Percentiles rank a stretch among this genome's conserved stretches.
Evolutionary conservation across 2,797 vertebrate genomes (phyloP).

Genomic region (Darevskia nairensis): DNA sequence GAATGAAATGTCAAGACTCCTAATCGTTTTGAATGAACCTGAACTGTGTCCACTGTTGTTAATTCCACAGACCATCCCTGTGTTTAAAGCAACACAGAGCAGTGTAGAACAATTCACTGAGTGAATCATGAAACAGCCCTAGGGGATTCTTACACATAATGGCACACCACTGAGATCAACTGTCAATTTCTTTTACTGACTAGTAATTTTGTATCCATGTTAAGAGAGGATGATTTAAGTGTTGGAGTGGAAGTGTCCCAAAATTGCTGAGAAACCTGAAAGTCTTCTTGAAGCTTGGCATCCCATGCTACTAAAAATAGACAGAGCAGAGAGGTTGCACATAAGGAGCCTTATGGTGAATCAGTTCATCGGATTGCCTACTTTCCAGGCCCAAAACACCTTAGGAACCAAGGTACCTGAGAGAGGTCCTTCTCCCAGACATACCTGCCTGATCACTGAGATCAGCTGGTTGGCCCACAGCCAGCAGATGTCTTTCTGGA

Average conservation of each 20-base stretch:
- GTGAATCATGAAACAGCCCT: accelerated
- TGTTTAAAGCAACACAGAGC: background rate
- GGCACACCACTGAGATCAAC: background rate
- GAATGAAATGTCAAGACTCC: background rate
- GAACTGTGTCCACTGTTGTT: background rate
- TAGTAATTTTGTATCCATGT: conserved; percentile 9
- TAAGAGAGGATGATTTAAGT: background rate
- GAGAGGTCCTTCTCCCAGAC: too few relatives aligned
- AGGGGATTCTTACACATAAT: conserved; percentile 5
- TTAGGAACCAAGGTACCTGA: too few relatives aligned
- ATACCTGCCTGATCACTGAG: too few relatives aligned
- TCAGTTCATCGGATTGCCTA: background rate
- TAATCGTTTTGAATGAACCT: background rate
- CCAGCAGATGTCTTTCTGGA: too few relatives aligned
- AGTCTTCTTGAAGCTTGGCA: background rate
- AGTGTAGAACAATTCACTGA: background rate
- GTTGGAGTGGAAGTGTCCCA: background rate
- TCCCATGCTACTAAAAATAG: background rate
- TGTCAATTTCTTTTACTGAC: conserved; percentile 7
- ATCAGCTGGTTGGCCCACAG: too few relatives aligned
- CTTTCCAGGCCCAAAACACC: too few relatives aligned
- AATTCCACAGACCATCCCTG: background rate
- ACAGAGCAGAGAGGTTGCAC: background rate
- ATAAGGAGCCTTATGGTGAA: background rate
- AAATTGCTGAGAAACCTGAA: background rate